Evolutionary conservation across 1,140 invertebrate species (phyloP).

Genomic region (Drosophila tani): DNA sequence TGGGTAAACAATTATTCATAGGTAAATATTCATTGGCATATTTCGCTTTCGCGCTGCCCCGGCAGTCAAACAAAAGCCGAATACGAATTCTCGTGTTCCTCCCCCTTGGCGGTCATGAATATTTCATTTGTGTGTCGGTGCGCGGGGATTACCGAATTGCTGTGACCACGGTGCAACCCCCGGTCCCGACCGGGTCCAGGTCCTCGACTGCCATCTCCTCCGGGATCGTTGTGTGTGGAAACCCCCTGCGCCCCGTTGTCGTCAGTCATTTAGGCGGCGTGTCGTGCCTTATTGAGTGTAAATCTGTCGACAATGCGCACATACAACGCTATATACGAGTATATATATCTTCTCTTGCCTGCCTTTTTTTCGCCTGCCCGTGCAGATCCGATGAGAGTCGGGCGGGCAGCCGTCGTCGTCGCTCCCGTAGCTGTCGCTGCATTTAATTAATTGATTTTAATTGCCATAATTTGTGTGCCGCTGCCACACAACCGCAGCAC

Average conservation of each 20-base stretch:
- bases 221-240: slow-evolving; percentile 28
- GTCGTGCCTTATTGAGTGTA: slow-evolving; percentile 83
- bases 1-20: slow-evolving; percentile 48
- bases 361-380: slow-evolving; percentile 44
- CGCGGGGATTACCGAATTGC: slow-evolving; percentile 31
- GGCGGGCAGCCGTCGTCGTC: slow-evolving; percentile 42
- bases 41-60: slow-evolving; percentile 11
- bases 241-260: slow-evolving; percentile 46
- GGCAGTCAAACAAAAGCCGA: slow-evolving; percentile 25
- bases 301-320: slow-evolving; percentile 80
- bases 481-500: slow-evolving; percentile 80
- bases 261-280: slow-evolving; percentile 82
- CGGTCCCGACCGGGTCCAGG: slow-evolving; percentile 13
- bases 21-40: slow-evolving; percentile 46
- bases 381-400: slow-evolving; percentile 43
- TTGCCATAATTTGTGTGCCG: slow-evolving; percentile 83
- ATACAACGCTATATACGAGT: slow-evolving; percentile 28
- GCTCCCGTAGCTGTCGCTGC: slow-evolving; percentile 67
- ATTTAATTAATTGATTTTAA: slow-evolving; percentile 84
- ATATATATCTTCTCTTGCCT: slow-evolving; percentile 37
- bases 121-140: slow-evolving; percentile 44
- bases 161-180: slow-evolving; percentile 55
- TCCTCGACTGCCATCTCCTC: slow-evolving; percentile 28
- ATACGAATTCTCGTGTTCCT: slow-evolving; percentile 20
- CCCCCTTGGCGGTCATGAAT: slow-evolving; percentile 42